Base-by-base conservation (phyloP, 92 coral and sea anemone species). In the Phenganax marumi region DNA sequence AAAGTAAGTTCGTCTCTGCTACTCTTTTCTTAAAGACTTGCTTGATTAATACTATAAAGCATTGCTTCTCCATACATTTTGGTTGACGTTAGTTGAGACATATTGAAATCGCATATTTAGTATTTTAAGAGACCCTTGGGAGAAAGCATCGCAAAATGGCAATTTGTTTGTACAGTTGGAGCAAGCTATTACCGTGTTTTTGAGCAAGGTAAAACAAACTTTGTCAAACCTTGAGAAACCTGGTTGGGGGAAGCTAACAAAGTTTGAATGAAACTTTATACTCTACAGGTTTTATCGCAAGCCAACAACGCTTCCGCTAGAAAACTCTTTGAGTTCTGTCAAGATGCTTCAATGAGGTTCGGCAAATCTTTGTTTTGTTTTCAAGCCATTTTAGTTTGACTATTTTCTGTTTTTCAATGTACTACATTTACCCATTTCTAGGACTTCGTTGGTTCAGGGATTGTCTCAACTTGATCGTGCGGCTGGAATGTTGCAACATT, bases 381-480 rank as follows among this genome's bases (percentile, higher is more conserved):
- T 23, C 21, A 18, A 58, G 21, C 0, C 65, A 12, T 55, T 55
- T 23, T 58, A 58, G 2, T 33, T 33, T 33, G 43, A 33, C 5
- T 33, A 33, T 33, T 33, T 33, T 33, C 43, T 33, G 43, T 1
- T 33, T 1, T 33, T 33, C 43, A 33, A 33, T 1, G 43, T 33
- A 33, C 5, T 33, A 2, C 5, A 5, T 33, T 19, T 43, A 7
- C 75, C 24, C 1, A 6, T 24, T 25, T 81, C 12, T 71, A 94
- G 98, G 84, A 88, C 91, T 51, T 91, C 92, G n/a, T 89, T 94
- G 6, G 80, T 94, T 50, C 97, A 94, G 55, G 98, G 98, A 9
- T 77, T 90, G 22, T 94, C 97, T 0, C 98, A 94, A 85, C 88
- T 94, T 22, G 98, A 92, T 73, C 91, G 94, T 23, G 98, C 97